These are phyloP conservation scores for Ceyx melanurus DNA, from an alignment of 2,113 vertebrate species.

Conservation along the genomic window DNA sequence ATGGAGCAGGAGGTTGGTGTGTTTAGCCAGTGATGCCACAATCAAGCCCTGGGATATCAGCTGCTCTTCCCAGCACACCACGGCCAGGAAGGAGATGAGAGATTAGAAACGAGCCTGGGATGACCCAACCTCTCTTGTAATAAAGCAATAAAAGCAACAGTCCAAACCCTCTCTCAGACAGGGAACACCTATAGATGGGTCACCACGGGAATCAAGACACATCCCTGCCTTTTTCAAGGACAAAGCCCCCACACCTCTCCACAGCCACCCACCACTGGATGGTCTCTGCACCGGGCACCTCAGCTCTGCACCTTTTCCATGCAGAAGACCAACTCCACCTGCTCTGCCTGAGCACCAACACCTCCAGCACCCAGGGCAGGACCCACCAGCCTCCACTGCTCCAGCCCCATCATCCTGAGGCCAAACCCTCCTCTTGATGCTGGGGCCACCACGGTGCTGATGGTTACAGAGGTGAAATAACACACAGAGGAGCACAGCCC, in stretches of 20 bases:
- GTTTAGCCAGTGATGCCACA: fast-evolving
- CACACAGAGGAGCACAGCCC: neutral
- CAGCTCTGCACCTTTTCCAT: neutral
- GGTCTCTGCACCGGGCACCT: neutral
- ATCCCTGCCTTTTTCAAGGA: neutral
- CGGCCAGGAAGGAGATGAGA: fast-evolving
- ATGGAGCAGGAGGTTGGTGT: no score
- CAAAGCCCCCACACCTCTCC: fast-evolving
- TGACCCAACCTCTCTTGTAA: neutral
- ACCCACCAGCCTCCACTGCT: fast-evolving
- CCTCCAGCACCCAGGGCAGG: neutral
- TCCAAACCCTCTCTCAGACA: neutral
- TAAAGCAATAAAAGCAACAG: neutral
- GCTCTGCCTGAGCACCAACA: neutral
- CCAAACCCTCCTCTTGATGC: neutral
- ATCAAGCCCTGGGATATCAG: fast-evolving
- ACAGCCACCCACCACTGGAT: fast-evolving
- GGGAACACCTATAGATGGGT: fast-evolving
- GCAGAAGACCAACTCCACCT: neutral
- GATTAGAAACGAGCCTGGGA: neutral
- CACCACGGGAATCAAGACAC: neutral
- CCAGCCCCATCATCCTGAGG: neutral
- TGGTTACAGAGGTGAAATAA: neutral
- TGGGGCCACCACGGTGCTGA: neutral
- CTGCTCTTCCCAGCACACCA: neutral